These are phyloP conservation scores for Misgurnus anguillicaudatus DNA, from an alignment of 2,113 vertebrate genomes.

Conservation along the genomic window DNA sequence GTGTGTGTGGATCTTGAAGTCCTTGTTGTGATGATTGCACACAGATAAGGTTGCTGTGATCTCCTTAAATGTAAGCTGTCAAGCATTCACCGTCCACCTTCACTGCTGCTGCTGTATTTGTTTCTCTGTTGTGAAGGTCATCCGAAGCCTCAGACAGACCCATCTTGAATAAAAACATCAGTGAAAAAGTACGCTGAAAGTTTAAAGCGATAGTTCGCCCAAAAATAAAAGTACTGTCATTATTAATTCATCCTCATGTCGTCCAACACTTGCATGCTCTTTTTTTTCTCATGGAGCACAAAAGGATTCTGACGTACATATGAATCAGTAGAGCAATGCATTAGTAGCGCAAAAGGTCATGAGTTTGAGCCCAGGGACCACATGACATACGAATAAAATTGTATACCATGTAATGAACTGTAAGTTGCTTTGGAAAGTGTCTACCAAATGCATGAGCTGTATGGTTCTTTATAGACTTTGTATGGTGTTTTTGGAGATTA, in stretches of 20 bases:
- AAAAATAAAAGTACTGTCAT: neutral
- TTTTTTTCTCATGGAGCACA: neutral
- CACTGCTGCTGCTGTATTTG: neutral
- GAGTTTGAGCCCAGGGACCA: no score
- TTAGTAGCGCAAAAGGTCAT: no score
- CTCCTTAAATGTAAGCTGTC: slow-evolving; percentile 46
- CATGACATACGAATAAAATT: no score
- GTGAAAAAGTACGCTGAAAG: neutral
- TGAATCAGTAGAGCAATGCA: no score
- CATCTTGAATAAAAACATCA: neutral
- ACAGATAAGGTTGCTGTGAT: slow-evolving; percentile 47
- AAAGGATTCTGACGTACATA: no score
- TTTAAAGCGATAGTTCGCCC: neutral
- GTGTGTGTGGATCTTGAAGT: slow-evolving; percentile 23
- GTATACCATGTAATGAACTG: no score
- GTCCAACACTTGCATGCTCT: neutral
- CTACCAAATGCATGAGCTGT: no score
- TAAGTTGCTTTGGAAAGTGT: no score
- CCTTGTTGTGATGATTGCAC: slow-evolving; percentile 26
- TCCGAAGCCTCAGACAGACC: neutral
- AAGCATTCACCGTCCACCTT: slow-evolving; percentile 25
- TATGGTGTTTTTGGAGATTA: no score
- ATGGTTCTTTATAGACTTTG: no score
- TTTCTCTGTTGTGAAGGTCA: slow-evolving; percentile 30
- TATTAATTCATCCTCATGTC: neutral